These are phyloP conservation scores for Ceyx margarethae DNA, from an alignment of 2,113 vertebrate species.

Conservation along the genomic window DNA sequence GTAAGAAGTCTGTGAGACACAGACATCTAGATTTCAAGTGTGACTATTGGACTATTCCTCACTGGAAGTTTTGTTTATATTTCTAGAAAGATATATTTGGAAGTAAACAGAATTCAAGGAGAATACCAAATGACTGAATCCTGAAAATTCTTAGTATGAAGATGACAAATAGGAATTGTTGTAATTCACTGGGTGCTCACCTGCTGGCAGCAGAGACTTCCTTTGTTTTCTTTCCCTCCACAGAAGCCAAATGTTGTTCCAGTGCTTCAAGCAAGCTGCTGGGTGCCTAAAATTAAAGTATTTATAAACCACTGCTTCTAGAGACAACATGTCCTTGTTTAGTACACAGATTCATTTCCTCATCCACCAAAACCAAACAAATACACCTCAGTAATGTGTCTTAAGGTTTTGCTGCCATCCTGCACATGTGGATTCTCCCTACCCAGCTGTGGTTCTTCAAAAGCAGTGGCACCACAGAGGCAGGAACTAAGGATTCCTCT, in stretches of 20 bases:
- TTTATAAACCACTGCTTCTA: neutral
- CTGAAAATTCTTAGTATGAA: neutral
- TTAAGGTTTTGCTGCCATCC: neutral
- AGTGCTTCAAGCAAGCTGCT: conserved; percentile 91
- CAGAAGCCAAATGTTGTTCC: conserved; percentile 92
- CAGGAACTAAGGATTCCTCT: neutral
- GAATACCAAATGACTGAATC: neutral
- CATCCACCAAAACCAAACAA: neutral
- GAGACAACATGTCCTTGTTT: neutral
- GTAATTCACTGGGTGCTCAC: conserved; percentile 67
- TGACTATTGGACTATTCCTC: neutral
- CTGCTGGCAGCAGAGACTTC: conserved; percentile 83
- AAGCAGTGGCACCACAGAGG: neutral
- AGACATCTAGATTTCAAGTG: neutral
- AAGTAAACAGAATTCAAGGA: neutral
- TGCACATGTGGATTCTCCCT: neutral
- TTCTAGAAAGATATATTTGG: neutral
- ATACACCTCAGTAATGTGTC: neutral
- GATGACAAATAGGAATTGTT: neutral
- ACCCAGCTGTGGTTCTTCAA: neutral
- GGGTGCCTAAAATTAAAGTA: conserved; percentile 80
- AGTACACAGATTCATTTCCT: neutral
- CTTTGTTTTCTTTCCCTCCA: conserved; percentile 93
- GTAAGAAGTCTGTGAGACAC: neutral
- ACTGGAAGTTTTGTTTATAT: neutral